Conservation (phyloP, 2,113 vertebrate genomes). For the Felis catus region F.catus_Fca126_mat1.0 CM031423.1:77720501-77721000, state of each 20-base stretch:
- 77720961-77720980: not conserved
- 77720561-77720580: not conserved
- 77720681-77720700: constrained; percentile 78
- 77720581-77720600: not conserved
- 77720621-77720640: not conserved
- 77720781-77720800: constrained; percentile 85
- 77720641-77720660: constrained; percentile 56
- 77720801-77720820: constrained; percentile 77
- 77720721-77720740: constrained; percentile 78
- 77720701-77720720: constrained; percentile 73
- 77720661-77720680: constrained; percentile 57
- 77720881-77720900: constrained; percentile 47
- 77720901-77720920: constrained; percentile 45
- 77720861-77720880: constrained; percentile 69
- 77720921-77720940: constrained; percentile 29
- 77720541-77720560: not conserved
- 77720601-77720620: not conserved
- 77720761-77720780: constrained; percentile 81
- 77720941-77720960: not conserved
- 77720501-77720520: not conserved
- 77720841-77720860: constrained; percentile 82
- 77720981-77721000: not conserved
- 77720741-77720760: constrained; percentile 77
- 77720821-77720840: constrained; percentile 82
- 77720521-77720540: not conserved